phyloP scores from a whole-genome alignment of 2,888 invertebrate genomes.

The Pegoplata infirma region DNA sequence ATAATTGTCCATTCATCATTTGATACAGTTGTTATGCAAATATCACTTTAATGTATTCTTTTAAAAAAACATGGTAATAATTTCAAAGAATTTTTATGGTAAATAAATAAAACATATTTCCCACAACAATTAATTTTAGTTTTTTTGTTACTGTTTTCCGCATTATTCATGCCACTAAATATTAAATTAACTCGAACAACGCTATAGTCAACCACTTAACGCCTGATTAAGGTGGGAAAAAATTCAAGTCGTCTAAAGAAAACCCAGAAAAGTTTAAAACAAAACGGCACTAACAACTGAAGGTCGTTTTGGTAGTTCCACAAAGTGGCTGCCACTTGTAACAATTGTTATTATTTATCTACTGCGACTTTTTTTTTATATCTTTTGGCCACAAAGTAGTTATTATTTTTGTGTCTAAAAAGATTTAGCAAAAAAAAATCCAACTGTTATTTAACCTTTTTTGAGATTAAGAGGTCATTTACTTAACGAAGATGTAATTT shows the following conservation, averaged over 20 bases:
- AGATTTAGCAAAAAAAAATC: too few species aligned
- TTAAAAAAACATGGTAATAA: neutral
- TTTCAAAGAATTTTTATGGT: neutral
- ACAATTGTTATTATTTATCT: neutral
- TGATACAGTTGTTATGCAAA: conserved; percentile 21
- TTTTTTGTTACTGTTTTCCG: conserved; percentile 32
- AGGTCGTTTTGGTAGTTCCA: conserved; percentile 31
- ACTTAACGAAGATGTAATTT: conserved; percentile 25
- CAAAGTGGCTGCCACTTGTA: conserved; percentile 10
- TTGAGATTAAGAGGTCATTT: conserved; percentile 34
- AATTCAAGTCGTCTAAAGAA: neutral
- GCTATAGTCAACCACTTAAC: conserved; percentile 36
- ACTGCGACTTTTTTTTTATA: neutral
- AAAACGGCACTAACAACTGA: conserved; percentile 16
- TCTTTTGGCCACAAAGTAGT: neutral
- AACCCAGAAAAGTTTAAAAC: neutral
- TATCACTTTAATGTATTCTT: neutral
- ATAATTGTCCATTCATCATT: too few species aligned
- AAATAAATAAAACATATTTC: conserved; percentile 39
- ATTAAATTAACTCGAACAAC: neutral
- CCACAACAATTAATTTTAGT: conserved; percentile 42
- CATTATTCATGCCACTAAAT: conserved; percentile 17
- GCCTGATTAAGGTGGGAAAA: conserved; percentile 52
- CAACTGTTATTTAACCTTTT: conserved; percentile 38
- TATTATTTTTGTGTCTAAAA: neutral